Conservation (phyloP, 2,797 vertebrate species). For the Eulemur albifrons region DNA sequence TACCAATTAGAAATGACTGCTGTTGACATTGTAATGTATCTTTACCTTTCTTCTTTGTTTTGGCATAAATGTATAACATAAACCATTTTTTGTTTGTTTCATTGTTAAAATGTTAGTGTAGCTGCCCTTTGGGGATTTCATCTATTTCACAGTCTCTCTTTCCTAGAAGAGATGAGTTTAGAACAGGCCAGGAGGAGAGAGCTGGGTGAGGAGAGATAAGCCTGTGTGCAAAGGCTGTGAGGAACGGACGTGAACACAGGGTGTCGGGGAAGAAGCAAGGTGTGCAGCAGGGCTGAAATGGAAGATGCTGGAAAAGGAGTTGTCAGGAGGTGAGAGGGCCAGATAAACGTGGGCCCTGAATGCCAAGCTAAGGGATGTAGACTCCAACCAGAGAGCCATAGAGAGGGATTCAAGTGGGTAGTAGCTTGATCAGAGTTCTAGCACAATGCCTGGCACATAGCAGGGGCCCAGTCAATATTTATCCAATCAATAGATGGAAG, state of each 20-base stretch:
- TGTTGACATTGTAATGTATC: background rate
- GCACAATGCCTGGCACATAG: background rate
- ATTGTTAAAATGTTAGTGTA: background rate
- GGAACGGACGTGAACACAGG: background rate
- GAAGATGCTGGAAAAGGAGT: background rate
- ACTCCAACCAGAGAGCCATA: background rate
- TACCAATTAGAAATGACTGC: background rate
- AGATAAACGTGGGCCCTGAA: background rate
- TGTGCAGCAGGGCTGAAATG: accelerated
- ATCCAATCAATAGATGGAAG: background rate
- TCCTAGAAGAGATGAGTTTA: background rate
- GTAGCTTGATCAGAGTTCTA: background rate
- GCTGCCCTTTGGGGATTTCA: background rate
- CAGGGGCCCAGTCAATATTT: background rate
- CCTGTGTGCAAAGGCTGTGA: background rate
- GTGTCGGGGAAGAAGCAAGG: background rate
- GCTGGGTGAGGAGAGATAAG: background rate
- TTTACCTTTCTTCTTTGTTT: background rate
- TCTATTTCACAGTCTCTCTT: background rate
- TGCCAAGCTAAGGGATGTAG: background rate
- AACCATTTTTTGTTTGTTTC: background rate
- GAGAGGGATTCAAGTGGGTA: accelerated
- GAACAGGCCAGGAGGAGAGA: background rate
- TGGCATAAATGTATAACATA: background rate
- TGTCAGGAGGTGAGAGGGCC: background rate